Base-by-base conservation (phyloP, 2,888 invertebrate species). In the Lycocerus yunnanus region DNA sequence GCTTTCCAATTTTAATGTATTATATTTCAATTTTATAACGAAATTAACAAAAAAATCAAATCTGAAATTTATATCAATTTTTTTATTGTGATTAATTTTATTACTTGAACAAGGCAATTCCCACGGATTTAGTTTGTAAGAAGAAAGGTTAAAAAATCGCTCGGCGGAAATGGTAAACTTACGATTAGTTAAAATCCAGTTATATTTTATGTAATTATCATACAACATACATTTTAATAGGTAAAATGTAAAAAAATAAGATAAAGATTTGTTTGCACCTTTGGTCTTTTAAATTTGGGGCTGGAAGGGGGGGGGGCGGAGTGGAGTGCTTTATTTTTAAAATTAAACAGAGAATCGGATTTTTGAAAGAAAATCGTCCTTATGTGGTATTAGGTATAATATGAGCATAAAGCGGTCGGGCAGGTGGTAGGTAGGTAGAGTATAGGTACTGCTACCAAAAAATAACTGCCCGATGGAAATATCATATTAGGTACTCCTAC, bases 81-180 rank as follows among this genome's bases (percentile, higher is more conserved):
- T 21, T 66, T 66, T 18, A 20, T 21, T 66, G 15, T 66, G 24
- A 83, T 86, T 86, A 86, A 85, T 85, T 85, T 84, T 85, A 85
- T 85, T 85, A 83, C 84, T 85, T 85, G 84, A 85, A 83, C 83
- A 83, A 81, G 80, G 79, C 75, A 82, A 83, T 86, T 87, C 86
- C 86, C 86, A 86, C 86, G 86, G 85, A 81, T 82, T 79, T 80
- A 80, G 82, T 81, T 82, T 80, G 21, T 76, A 83, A 81, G 79
- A 84, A 84, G 84, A 85, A 63, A 63, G 84, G 84, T 83, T 84
- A 84, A 82, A 83, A 85, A 85, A 85, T 85, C 81, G 82, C 81
- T 83, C 80, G 81, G 82, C 85, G 85, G 85, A 85, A 85, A 85
- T 84, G 81, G 84, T 84, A 81, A 78, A 81, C 74, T 80, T 78